Conservation (phyloP, 2,797 vertebrate genomes). For the Microcaecilia unicolor region DNA sequence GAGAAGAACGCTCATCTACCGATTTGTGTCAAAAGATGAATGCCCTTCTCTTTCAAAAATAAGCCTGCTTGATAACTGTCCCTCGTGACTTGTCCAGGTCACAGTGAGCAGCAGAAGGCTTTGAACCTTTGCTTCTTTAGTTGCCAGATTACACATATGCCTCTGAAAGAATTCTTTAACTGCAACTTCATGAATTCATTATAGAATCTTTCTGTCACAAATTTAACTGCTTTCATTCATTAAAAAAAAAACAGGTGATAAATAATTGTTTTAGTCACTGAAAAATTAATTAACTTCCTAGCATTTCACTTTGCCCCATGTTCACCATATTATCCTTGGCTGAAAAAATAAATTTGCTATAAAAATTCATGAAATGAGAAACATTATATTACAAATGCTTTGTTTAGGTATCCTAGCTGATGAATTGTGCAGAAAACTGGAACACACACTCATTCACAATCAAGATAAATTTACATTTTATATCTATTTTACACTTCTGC, state of each 20-base stretch:
- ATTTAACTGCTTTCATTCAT: conserved; percentile 41
- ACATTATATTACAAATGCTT: conserved; percentile 49
- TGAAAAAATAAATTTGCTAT: conserved; percentile 51
- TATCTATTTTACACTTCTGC: conserved; percentile 36
- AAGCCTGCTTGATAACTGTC: no score
- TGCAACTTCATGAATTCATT: conserved; percentile 36
- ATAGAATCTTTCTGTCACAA: conserved; percentile 37
- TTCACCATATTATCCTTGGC: conserved; percentile 48
- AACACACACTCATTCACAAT: conserved; percentile 30
- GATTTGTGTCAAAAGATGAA: no score
- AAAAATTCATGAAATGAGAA: conserved; percentile 56
- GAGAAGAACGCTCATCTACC: no score
- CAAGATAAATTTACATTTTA: conserved; percentile 34
- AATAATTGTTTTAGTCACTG: conserved; percentile 41
- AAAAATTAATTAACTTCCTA: conserved; percentile 48
- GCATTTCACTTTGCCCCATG: conserved; percentile 32
- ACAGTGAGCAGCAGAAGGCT: no score
- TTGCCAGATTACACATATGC: no score
- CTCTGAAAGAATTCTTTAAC: conserved; percentile 28
- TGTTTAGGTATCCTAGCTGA: conserved; percentile 46
- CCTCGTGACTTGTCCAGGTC: no score
- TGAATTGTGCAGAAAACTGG: conserved; percentile 43
- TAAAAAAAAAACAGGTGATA: conserved; percentile 37
- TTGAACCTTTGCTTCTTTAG: no score
- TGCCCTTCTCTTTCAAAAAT: no score